Base-by-base conservation (phyloP, 2,113 vertebrate species). In the Elgaria multicarinata region DNA sequence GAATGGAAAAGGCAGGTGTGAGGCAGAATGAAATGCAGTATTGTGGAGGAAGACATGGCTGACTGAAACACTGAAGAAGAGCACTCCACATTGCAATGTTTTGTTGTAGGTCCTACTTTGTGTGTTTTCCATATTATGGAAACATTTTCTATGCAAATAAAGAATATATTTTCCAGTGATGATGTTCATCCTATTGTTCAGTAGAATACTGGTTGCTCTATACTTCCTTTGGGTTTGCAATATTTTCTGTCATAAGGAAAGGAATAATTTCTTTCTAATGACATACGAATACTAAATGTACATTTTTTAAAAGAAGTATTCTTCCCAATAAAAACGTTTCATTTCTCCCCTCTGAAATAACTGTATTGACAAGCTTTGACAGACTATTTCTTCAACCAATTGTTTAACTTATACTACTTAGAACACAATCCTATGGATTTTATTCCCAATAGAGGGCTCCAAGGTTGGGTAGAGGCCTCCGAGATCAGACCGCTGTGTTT, bases 91-190 rank as follows among this genome's bases (percentile, higher is more conserved):
- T 44, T 79, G n/a, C 46, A n/a, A 7, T 53, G 33, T 55, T 80
- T 80, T 58, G 55, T 24, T 22, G 31, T 33, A 58, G 55, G 53
- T 80, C 33, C 53, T 0, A 58, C 50, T 80, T 50, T n/a, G 8
- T 50, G 28, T 46, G 44, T 31, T 46, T 7, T 46, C 10, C 66
- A 36, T 85, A 72, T 72, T 36, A 50, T 55, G 33, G 24, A 85
- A 85, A 71, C 33, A 71, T 46, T 85, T 85, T 71, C 20, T 85
- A n/a, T 76, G 55, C 24, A 82, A 64, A 24, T 83, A 83, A 66
- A 9, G 39, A 67, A 42, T 16, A 33, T 46, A 66, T 22, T 71
- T 26, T 50, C 66, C 46, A 72, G 20, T 71, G 67, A 31, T n/a
- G 20, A 26, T 71, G 20, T 71, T 55, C 44, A 71, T 55, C n/a